Conservation (phyloP, 2,888 invertebrate species). For the Philereme transversata region DNA sequence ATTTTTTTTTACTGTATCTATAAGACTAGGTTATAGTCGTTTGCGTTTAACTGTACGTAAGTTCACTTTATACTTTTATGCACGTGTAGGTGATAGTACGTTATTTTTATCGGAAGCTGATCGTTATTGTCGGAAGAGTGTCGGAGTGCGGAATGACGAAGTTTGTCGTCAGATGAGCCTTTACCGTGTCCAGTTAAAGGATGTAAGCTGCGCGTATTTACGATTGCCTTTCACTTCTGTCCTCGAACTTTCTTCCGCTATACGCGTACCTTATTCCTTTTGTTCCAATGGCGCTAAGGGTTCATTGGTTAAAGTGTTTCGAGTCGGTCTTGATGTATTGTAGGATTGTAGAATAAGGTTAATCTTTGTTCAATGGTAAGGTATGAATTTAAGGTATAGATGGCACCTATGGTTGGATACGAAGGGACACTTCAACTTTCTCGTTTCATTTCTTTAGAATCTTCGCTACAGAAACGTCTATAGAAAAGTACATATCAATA, state of each 20-base stretch:
- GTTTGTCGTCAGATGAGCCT: constrained; percentile 55
- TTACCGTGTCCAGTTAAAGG: constrained; percentile 47
- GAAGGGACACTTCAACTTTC: constrained; percentile 74
- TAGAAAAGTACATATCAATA: constrained; percentile 82
- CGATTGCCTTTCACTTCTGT: constrained; percentile 46
- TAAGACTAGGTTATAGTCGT: constrained; percentile 77
- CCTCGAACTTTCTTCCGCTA: constrained; percentile 46
- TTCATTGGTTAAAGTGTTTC: constrained; percentile 55
- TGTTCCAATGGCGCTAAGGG: constrained; percentile 45
- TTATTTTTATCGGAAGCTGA: constrained; percentile 76
- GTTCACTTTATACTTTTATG: constrained; percentile 78
- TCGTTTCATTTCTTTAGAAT: constrained; percentile 56
- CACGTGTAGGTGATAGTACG: constrained; percentile 74
- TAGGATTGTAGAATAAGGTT: constrained; percentile 75
- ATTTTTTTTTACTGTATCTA: constrained; percentile 62
- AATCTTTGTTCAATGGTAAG: constrained; percentile 74
- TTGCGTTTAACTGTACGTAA: constrained; percentile 73
- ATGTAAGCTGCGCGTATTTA: constrained; percentile 49
- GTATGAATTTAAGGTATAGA: constrained; percentile 66
- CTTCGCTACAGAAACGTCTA: constrained; percentile 68
- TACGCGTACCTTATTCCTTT: constrained; percentile 50
- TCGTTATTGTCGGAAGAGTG: constrained; percentile 72
- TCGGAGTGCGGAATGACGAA: constrained; percentile 66
- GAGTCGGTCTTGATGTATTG: constrained; percentile 71
- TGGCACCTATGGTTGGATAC: constrained; percentile 76